phyloP scores from a whole-genome alignment of 2,113 vertebrate genomes.

The Symphodus melops region DNA sequence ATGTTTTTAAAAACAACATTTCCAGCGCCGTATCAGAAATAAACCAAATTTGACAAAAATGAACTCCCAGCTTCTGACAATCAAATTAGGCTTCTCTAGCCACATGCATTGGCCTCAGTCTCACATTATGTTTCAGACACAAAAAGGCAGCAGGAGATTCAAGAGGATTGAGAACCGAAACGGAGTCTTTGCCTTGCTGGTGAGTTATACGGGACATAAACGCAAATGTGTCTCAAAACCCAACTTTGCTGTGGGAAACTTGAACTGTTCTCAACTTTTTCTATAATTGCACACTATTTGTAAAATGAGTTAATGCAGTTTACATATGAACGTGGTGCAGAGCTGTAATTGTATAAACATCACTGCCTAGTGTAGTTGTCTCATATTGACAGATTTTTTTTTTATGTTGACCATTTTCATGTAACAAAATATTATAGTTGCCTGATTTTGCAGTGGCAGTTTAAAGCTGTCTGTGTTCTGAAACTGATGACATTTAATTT shows the following conservation, averaged over 20 bases:
- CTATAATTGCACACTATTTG: neutral
- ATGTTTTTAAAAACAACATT: neutral
- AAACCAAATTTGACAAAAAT: constrained; percentile 24
- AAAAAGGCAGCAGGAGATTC: constrained; percentile 89
- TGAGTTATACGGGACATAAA: constrained; percentile 75
- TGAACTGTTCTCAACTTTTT: constrained; percentile 22
- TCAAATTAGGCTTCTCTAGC: constrained; percentile 44
- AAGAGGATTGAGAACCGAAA: constrained; percentile 91
- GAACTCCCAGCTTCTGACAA: constrained; percentile 20
- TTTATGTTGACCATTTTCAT: neutral
- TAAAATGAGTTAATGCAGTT: neutral
- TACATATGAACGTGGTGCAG: neutral
- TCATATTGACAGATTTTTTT: neutral
- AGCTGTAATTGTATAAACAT: neutral
- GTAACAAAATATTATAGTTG: neutral
- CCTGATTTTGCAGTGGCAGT: too few relatives aligned
- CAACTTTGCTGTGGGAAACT: constrained; percentile 5
- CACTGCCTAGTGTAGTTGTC: neutral
- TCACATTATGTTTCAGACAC: constrained; percentile 87
- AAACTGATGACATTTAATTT: too few relatives aligned
- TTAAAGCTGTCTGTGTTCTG: too few relatives aligned
- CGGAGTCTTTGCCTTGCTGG: constrained; percentile 88
- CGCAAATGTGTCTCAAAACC: constrained; percentile 30
- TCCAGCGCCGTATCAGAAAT: constrained; percentile 9
- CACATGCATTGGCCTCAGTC: constrained; percentile 74